A percentile compares a stretch with the other conserved stretches of the same genome.
These are phyloP conservation scores for Nycticebus coucang DNA, from an alignment of 2,113 vertebrate species.

Conservation along the genomic window DNA sequence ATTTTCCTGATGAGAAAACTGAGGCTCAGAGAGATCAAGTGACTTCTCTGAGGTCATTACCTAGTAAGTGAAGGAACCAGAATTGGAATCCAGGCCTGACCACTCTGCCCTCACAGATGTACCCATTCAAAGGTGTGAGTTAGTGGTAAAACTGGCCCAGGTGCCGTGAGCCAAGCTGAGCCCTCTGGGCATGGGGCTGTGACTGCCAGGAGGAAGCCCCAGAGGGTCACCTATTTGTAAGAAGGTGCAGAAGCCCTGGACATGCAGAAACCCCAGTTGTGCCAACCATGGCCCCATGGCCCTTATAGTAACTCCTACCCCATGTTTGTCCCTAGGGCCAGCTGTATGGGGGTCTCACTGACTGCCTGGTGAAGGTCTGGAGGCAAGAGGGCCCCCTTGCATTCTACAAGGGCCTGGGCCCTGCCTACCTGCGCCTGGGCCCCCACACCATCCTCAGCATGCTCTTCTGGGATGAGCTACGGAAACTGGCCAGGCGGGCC, in stretches of 20 bases:
- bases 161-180: not conserved
- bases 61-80: not conserved
- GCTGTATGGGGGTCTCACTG: slow-evolving; percentile 90
- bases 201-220: not conserved
- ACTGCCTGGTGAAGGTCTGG: slow-evolving; percentile 92
- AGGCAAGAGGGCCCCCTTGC: slow-evolving; percentile 90
- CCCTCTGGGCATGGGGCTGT: not conserved
- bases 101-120: not conserved
- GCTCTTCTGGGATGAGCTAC: slow-evolving; percentile 96
- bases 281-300: not conserved
- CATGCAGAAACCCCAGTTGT: not conserved
- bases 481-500: slow-evolving; percentile 83
- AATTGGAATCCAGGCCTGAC: not conserved
- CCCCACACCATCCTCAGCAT: slow-evolving; percentile 97
- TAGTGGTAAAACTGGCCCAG: rapidly evolving
- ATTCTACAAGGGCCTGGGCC: slow-evolving; percentile 95
- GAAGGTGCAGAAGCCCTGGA: not conserved
- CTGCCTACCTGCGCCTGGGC: slow-evolving; percentile 93
- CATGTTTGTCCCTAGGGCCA: slow-evolving; percentile 86
- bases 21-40: not conserved
- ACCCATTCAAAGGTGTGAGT: not conserved
- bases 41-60: not conserved
- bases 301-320: not conserved
- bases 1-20: not conserved
- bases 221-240: not conserved